Percentiles rank a stretch among this genome's conserved stretches.
Evolutionary conservation across 2,888 invertebrate genomes (phyloP).

Genomic region (Drosophila pseudotalamancana): DNA sequence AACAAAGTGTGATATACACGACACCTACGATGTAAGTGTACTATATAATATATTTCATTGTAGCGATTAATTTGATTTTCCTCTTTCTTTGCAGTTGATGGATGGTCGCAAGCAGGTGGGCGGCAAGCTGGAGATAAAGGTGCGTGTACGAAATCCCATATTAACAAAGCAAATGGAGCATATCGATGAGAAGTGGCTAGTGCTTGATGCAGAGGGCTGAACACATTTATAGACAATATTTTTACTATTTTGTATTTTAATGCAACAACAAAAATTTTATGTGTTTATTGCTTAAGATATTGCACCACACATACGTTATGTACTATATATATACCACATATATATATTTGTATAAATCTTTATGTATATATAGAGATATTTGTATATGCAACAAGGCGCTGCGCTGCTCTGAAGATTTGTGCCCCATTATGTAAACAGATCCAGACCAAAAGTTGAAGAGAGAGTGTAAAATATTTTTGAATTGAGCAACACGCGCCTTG

Average conservation of each 20-base stretch:
- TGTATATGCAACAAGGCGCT: constrained; percentile 54
- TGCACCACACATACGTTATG: constrained; percentile 40
- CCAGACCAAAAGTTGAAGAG: constrained; percentile 45
- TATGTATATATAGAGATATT: constrained; percentile 64
- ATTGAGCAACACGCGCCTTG: constrained; percentile 40
- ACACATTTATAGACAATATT: background rate
- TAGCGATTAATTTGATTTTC: background rate
- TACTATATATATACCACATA: constrained; percentile 53
- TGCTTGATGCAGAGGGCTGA: constrained; percentile 87
- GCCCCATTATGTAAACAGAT: constrained; percentile 56
- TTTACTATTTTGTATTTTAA: constrained; percentile 2
- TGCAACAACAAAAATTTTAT: constrained; percentile 24
- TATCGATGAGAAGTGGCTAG: constrained; percentile 95
- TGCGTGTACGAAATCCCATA: constrained; percentile 94
- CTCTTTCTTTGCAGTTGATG: constrained; percentile 88
- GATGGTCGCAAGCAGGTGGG: constrained; percentile 95
- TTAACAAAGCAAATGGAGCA: constrained; percentile 95
- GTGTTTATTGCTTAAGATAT: constrained; percentile 14
- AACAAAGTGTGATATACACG: constrained; percentile 94
- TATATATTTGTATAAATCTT: constrained; percentile 60
- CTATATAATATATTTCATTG: background rate
- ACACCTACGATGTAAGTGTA: constrained; percentile 94
- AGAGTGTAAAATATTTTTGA: constrained; percentile 2
- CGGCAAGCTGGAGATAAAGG: constrained; percentile 94
- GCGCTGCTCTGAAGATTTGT: constrained; percentile 56